phyloP scores from a whole-genome alignment of 2,797 vertebrate species.

The Mormyrops attenuatus region DNA sequence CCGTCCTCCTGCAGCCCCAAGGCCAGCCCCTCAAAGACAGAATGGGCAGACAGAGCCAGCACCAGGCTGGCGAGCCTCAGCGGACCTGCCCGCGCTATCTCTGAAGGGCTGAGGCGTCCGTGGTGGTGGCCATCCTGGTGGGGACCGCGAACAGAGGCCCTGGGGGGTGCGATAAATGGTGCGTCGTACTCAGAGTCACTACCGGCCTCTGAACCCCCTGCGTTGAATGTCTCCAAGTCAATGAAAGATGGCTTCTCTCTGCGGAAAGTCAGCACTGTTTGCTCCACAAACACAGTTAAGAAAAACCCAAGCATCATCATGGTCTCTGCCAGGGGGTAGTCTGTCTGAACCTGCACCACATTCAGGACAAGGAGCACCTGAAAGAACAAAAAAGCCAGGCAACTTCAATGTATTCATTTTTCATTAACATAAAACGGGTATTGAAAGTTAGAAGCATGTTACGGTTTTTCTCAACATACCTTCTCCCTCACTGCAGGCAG shows the following conservation, averaged over 20 bases:
- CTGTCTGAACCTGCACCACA: slow-evolving; percentile 58
- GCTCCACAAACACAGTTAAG: slow-evolving; percentile 81
- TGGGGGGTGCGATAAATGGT: slow-evolving; percentile 67
- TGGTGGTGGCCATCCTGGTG: slow-evolving; percentile 43
- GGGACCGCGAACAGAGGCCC: slow-evolving; percentile 18
- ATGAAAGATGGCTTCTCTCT: slow-evolving; percentile 86
- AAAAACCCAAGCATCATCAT: slow-evolving; percentile 86
- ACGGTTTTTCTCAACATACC: slow-evolving; percentile 47
- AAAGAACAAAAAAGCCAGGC: slow-evolving; percentile 42
- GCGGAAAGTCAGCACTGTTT: slow-evolving; percentile 75
- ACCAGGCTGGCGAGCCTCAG: slow-evolving; percentile 75
- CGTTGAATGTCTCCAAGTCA: slow-evolving; percentile 86
- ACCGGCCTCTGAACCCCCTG: slow-evolving; percentile 75
- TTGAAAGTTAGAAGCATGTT: neutral
- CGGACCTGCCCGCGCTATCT: slow-evolving; percentile 63
- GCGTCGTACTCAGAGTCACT: slow-evolving; percentile 90
- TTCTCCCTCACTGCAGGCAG: slow-evolving; percentile 69
- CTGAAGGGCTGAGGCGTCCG: slow-evolving; percentile 50
- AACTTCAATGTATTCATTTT: neutral
- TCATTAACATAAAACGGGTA: neutral
- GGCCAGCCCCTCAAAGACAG: slow-evolving; percentile 82
- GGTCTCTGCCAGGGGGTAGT: slow-evolving; percentile 85
- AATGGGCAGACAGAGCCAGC: slow-evolving; percentile 81
- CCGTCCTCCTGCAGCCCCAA: slow-evolving; percentile 82
- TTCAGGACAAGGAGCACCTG: slow-evolving; percentile 71